Conservation (phyloP, 1,140 invertebrate species). For the Cyrtorhinus lividipennis region DNA sequence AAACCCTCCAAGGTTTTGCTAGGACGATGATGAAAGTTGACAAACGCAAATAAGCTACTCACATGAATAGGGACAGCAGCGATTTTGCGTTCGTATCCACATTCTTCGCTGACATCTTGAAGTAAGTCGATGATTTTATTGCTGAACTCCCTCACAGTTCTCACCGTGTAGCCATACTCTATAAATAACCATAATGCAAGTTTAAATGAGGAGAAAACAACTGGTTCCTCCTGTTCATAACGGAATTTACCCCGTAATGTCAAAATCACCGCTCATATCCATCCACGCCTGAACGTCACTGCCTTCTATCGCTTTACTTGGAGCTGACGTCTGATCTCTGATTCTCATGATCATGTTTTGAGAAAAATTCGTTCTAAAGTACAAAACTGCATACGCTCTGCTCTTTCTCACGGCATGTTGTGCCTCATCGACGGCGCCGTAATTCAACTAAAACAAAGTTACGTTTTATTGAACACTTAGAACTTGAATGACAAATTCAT, state of each 20-base stretch:
- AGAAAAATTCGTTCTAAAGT: constrained; percentile 76
- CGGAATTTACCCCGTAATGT: not conserved
- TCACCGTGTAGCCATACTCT: constrained; percentile 10
- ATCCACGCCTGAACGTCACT: constrained; percentile 71
- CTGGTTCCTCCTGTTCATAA: not conserved
- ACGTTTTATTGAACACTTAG: no score
- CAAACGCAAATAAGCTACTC: no score
- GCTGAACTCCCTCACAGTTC: constrained; percentile 5
- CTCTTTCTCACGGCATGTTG: constrained; percentile 54
- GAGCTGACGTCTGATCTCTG: constrained; percentile 46
- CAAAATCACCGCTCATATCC: constrained; percentile 81
- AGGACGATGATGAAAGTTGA: no score
- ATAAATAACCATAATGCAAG: not conserved
- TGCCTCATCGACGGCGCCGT: constrained; percentile 34
- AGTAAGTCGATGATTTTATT: constrained; percentile 5
- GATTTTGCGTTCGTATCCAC: constrained; percentile 17
- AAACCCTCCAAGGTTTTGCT: no score
- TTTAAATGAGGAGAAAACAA: not conserved
- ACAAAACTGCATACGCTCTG: constrained; percentile 67
- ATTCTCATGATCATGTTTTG: constrained; percentile 58
- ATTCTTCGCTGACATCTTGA: constrained; percentile 17
- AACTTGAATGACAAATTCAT: no score
- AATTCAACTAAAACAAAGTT: constrained; percentile 21
- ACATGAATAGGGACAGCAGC: constrained; percentile 16
- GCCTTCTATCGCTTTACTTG: constrained; percentile 57